Base-by-base conservation (phyloP, 2,888 invertebrate species). In the Chesias legatella region DNA sequence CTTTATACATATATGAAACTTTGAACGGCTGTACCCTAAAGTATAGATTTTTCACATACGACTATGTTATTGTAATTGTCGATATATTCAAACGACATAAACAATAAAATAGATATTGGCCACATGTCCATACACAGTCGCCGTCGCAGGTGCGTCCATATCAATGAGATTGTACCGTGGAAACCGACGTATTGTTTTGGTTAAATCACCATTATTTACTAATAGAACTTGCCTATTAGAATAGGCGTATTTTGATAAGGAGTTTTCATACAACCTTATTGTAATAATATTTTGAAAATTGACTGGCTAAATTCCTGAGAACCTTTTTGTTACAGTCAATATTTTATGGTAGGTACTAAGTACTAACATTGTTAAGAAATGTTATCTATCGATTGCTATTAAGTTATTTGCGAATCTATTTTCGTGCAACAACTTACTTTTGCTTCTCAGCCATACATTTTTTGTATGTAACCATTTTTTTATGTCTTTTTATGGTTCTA, bases 201-300 rank as follows among this genome's bases (percentile, higher is more conserved):
- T 73, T 69, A 52, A 62, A 64, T 63, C 67, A 61, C 50, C 53
- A 55, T 66, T 65, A 74, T 82, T 80, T 81, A 82, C 77, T 72
- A 83, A 83, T 69, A 75, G 51, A 60, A 55, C 57, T 66, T 59
- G 64, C 46, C 64, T 75, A 73, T 63, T 60, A 59, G 67, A 56
- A 73, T 75, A 73, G 69, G 67, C 33, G 51, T 79, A 75, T 81
- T 81, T 71, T 77, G 76, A 67, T 74, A 67, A 55, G 47, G 48
- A 51, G 46, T 56, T 52, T n/a, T 60, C 65, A 70, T 67, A 63
- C 49, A 52, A 58, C 56, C 63, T 63, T 70, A 68, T 63, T 63
- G 59, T 62, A 71, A 71, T 71, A 73, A 75, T 78, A 72, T 79
- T 77, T 70, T 69, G 63, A 67, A 53, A 70, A 63, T 50, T 51